Evolutionary conservation across 2,797 vertebrate species (phyloP), one percentile per base, ranked within the genome.

Genomic region (Agapornis canus): DNA sequence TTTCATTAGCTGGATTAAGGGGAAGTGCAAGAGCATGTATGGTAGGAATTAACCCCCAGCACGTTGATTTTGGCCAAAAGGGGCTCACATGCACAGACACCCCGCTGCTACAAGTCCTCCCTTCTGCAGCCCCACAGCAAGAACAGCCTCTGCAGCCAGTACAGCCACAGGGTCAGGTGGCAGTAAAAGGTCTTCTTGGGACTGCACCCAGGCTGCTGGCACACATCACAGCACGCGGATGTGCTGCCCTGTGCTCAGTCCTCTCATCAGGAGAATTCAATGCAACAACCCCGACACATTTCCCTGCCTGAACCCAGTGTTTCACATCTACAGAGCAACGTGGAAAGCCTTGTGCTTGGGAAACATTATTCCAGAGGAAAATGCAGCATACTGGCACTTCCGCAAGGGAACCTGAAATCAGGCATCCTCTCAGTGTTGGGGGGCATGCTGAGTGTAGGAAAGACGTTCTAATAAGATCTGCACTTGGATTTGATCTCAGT

Each of bases 231-330:
- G 49, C 45, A n/a, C 0, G 0, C 49, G 3, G 18, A 25, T 60
- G 49, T 10, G 43, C 21, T 51, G 11, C 48, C 22, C 31, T 0
- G 14, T 60, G 21, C 16, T 25, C 82, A 48, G 1, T 13, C 27
- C 59, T 68, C 32, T 4, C 68, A 40, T 22, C 27, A 1, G 39
- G 9, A 86, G 81, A 87, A 11, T 32, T 1, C 5, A 72, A 47
- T 1, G 0, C 2, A 4, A 5, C 56, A 4, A 57, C 43, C 5
- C 23, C 6, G 27, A 18, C 5, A 8, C 0, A 2, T 3, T 72
- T 65, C 69, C 54, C 61, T 29, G n/a, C 4, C 47, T 2, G 4
- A 77, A 11, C 47, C 31, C 31, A 63, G 26, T 0, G 21, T 13
- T 90, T 29, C 47, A 35, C 39, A 7, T 10, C 61, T 13, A 17